Base-by-base conservation (phyloP, 64 coral and sea anemone species). In the Orbicella faveolata region DNA sequence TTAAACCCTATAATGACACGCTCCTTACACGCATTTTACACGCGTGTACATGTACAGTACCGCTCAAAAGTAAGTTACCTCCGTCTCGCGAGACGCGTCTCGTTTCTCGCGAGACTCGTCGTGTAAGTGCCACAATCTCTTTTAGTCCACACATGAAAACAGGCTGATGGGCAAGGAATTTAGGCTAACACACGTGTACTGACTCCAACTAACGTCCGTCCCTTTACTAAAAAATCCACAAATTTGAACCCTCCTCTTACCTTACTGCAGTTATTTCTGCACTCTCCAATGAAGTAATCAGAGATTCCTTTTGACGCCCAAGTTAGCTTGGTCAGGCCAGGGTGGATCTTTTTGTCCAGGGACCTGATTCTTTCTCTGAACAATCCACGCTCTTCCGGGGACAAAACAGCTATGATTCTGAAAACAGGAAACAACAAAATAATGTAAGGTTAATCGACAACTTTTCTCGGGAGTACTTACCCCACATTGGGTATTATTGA, bases 241-340 rank as follows among this genome's bases (percentile, higher is more conserved):
- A 20, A 68, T 23, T 23, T 68, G 19, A 19, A 68, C 2, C 7
- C 26, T 76, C 21, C 39, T 74, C 52, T 61, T 67, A 95, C 96
- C 96, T 99, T 99, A 57, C 96, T 99, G 20, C 94, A 99, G 80
- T 99, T 99, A 36, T 99, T 95, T 63, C 96, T 90, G 66, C 96
- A 99, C 86, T 99, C 96, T 52, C 96, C 96, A 77, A 99, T 95
- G 75, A 99, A 99, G 91, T 95, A 99, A 90, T 99, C 96, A 3
- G 94, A 95, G 73, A 99, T 99, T 19, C 96, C 96, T 72, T 99
- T 99, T 41, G 94, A 95, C 13, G 94, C 96, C 96, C 96, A 99
- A 4, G 96, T 93, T 18, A 99, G 88, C 53, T 99, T 99, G n/a
- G 96, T 99, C 23, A 99, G 79, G 7, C 96, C 96, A 53, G 96